Percentiles rank a stretch among this genome's conserved stretches.
phyloP scores from a whole-genome alignment of 2,797 vertebrate species.

The Sebastes itinus region DNA sequence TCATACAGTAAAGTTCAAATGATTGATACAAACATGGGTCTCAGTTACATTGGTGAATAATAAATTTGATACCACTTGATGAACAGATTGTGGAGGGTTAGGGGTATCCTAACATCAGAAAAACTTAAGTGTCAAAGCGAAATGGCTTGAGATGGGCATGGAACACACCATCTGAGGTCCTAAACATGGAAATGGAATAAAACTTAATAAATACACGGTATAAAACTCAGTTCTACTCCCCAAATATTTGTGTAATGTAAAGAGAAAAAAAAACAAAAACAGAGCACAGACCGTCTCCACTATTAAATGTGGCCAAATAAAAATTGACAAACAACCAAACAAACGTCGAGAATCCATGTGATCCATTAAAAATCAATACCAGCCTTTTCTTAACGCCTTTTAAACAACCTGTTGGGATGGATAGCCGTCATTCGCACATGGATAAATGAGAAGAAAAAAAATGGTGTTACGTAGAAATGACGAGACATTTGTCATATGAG shows the following conservation, averaged over 20 bases:
- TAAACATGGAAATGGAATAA: slow-evolving; percentile 47
- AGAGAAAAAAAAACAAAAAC: slow-evolving; percentile 5
- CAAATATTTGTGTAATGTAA: slow-evolving; percentile 14
- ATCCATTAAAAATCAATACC: no score
- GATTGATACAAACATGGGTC: slow-evolving; percentile 35
- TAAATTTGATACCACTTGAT: not conserved
- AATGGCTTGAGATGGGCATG: slow-evolving; percentile 18
- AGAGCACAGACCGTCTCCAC: no score
- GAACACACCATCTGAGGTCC: not conserved
- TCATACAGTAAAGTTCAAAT: slow-evolving; percentile 12
- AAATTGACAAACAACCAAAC: no score
- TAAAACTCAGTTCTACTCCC: slow-evolving; percentile 55
- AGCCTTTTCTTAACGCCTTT: no score
- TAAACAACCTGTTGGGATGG: no score
- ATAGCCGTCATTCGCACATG: no score
- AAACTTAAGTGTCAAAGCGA: not conserved
- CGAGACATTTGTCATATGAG: not conserved
- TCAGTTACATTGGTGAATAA: not conserved
- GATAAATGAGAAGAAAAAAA: no score
- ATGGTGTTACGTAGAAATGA: not conserved
- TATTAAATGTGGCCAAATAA: no score
- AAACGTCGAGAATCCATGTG: no score
- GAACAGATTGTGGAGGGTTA: not conserved
- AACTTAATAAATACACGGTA: slow-evolving; percentile 68
- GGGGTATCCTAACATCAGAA: not conserved